phyloP scores from a whole-genome alignment of 2,888 invertebrate species.

The Chesias legatella region DNA sequence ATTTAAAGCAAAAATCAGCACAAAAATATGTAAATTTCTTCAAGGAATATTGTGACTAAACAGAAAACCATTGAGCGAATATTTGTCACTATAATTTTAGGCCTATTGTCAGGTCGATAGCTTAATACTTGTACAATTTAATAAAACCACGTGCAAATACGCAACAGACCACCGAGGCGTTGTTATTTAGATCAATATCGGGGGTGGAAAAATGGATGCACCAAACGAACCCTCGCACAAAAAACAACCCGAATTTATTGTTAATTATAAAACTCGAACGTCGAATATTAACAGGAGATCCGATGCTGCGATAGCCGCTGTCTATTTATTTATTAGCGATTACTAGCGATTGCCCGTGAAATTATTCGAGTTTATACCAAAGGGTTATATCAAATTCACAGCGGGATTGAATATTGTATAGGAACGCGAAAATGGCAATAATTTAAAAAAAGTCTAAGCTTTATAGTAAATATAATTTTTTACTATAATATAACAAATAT shows the following conservation, averaged over 20 bases:
- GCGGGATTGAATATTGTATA: too few species aligned
- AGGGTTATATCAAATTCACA: too few species aligned
- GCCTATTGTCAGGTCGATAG: slow-evolving; percentile 1
- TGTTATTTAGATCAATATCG: slow-evolving; percentile 74
- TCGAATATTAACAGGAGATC: slow-evolving; percentile 75
- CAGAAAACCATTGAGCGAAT: too few species aligned
- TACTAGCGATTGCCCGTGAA: slow-evolving; percentile 14
- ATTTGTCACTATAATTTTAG: too few species aligned
- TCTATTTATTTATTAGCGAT: slow-evolving; percentile 74
- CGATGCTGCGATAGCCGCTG: slow-evolving; percentile 64
- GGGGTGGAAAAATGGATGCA: slow-evolving; percentile 66
- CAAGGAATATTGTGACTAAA: too few species aligned
- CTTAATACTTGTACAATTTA: slow-evolving; percentile 19
- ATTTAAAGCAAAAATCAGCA: too few species aligned
- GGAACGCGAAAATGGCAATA: too few species aligned
- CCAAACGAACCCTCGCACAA: slow-evolving; percentile 60
- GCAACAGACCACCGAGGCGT: slow-evolving; percentile 44
- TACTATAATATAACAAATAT: too few species aligned
- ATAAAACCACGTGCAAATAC: slow-evolving; percentile 35
- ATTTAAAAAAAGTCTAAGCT: too few species aligned
- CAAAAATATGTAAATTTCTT: too few species aligned
- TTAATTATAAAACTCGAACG: slow-evolving; percentile 78
- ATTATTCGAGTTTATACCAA: not conserved
- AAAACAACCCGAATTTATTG: slow-evolving; percentile 78
- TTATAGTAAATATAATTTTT: too few species aligned